These are phyloP conservation scores for Dasypus novemcinctus DNA, from an alignment of 2,113 vertebrate species.

Conservation along the genomic window DNA sequence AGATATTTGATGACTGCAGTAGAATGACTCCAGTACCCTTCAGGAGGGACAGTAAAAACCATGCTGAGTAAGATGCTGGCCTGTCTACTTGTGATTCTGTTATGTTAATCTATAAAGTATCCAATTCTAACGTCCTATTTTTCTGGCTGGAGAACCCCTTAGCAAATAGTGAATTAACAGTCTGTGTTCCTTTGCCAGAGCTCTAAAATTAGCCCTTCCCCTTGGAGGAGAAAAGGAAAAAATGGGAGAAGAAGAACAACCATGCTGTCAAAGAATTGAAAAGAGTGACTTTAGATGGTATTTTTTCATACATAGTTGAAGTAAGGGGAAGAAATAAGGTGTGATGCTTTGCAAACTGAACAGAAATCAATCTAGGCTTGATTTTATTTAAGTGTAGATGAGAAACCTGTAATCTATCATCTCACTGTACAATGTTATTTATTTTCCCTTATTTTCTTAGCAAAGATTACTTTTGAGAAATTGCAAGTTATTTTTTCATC, in stretches of 20 bases:
- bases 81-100: slow-evolving; percentile 55
- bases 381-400: background rate
- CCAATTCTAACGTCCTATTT: slow-evolving; percentile 40
- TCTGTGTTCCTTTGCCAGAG: slow-evolving; percentile 32
- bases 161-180: slow-evolving; percentile 58
- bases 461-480: slow-evolving; percentile 33
- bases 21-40: slow-evolving; percentile 35
- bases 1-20: background rate
- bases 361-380: background rate
- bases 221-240: slow-evolving; percentile 35
- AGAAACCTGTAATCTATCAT: background rate
- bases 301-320: slow-evolving; percentile 31
- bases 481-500: background rate
- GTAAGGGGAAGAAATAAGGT: background rate
- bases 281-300: background rate
- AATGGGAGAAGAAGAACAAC: background rate
- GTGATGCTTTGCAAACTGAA: slow-evolving; percentile 11
- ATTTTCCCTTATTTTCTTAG: background rate
- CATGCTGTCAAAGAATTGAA: background rate
- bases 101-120: slow-evolving; percentile 59
- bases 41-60: slow-evolving; percentile 44
- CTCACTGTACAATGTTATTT: background rate
- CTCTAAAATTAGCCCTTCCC: slow-evolving; percentile 35
- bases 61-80: slow-evolving; percentile 57
- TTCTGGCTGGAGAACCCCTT: slow-evolving; percentile 51